Evolutionary conservation across 2,797 vertebrate genomes (phyloP).

Genomic region (Rhabdophis nuchalis): DNA sequence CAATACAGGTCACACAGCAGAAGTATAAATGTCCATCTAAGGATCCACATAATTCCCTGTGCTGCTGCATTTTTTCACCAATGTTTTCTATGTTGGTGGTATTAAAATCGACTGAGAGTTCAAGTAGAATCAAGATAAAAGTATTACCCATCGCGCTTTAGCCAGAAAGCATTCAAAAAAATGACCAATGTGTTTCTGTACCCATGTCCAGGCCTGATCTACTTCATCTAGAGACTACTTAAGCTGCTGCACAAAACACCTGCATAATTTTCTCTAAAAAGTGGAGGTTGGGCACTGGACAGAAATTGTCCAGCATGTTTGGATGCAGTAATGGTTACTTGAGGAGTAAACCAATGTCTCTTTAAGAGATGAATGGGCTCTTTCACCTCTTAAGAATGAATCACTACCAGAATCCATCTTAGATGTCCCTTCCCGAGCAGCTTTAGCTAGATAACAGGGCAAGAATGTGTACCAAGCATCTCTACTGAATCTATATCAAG

Average conservation of each 20-base stretch:
- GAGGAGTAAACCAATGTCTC: neutral
- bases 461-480: neutral
- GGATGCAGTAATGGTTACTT: neutral
- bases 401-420: neutral
- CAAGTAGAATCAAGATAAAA: neutral
- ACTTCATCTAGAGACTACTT: neutral
- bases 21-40: neutral
- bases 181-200: neutral
- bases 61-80: no score
- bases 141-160: neutral
- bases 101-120: neutral
- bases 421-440: neutral
- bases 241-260: neutral
- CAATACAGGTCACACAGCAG: neutral
- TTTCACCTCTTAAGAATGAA: neutral
- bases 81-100: neutral
- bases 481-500: neutral
- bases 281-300: neutral
- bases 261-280: neutral
- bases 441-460: neutral
- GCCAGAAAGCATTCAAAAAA: neutral
- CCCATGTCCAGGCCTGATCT: neutral
- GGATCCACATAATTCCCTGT: neutral
- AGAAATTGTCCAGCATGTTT: neutral
- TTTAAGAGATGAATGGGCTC: neutral